Evolutionary conservation across 2,888 invertebrate genomes (phyloP), one percentile per base, ranked within the genome.

Genomic region (Nomada goodeniana): DNA sequence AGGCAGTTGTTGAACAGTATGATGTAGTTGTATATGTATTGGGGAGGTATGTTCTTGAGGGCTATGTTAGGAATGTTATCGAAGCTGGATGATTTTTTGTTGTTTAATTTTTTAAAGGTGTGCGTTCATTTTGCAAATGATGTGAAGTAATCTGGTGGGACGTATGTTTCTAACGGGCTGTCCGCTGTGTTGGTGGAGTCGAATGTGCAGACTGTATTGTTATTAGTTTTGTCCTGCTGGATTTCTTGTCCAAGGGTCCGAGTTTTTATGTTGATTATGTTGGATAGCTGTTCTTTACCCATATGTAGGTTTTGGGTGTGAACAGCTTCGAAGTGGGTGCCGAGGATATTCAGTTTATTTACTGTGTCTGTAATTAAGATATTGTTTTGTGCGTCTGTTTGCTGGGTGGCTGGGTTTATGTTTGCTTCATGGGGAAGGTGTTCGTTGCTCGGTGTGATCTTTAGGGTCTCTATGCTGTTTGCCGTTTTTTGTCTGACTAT

Each of bases 1-100:
- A 77, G 20, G 1, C 72, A 71, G 2, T 77, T 77, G 0, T 72
- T 77, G 2, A 72, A 77, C 13, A 77, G 26, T 4, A 71, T 67
- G 1, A 23, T 23, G 20, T 72, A 77, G 0, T 67, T 13, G 0
- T 4, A 9, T 2, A 29, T 29, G 29, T 53, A 76, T 15, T 0
- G 3, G 0, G 3, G 9, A 0, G 73, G 57, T 13, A 73, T 2
- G 0, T 78, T 50, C 59, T 78, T 69, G 13, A 78, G n/a, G 0
- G 50, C 11, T 0, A 50, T 63, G 5, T 68, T 73, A 0, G 67
- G 73, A 0, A 67, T 50, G 10, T 42, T 18, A 3, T 67, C 59
- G 0, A 67, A 74, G 1, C 74, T 67, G 18, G 57, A 18, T 0
- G 78, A 78, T 67, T 67, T 77, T 72, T 65, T 71, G 2, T 67